Evolutionary conservation across 2,113 vertebrate genomes (phyloP), one percentile per base, ranked within the genome.

Genomic region (Pterophyllum scalare): DNA sequence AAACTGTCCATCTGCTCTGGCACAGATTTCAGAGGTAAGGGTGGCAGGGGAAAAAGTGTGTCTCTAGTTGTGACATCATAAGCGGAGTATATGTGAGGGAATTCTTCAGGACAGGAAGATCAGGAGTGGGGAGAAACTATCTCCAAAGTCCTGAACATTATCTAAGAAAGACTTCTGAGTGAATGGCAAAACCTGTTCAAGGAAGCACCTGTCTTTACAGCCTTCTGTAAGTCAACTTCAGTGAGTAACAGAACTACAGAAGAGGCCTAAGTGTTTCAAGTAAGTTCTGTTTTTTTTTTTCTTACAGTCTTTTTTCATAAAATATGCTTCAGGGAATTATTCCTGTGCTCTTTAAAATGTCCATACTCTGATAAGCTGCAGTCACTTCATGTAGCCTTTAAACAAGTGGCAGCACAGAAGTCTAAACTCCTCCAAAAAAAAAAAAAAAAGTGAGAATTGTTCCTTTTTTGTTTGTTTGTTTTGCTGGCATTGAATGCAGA

Each of bases 391-490:
- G 14, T 15, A 6, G 46, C 46, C 46, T 49, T 52, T 31, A 0
- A 70, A 70, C 43, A 52, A 26, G 17, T 31, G 20, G 46, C 49
- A 52, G 49, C 46, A 72, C 31, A 72, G 52, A 52, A 72, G 20
- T 72, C 17, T 31, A 13, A 54, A 52, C 46, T 70, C 17, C 65
- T 70, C 26, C 40, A 70, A 70, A 52, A 67, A 70, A 6, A 7
- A 70, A 70, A 70, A 52, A 67, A 70, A 6, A 7, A 70, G 26
- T 12, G 9, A 70, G 64, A 0, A 0, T 12, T 14, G 28, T 28
- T 64, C n/a, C 12, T 7, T 7, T 0, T 0, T 49, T 2, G 5
- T 6, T 15, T 22, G 2, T 64, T 64, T 13, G 26, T 67, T 7
- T 52, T 72, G 17, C 46, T 49, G 46, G 2, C 46, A 49, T 4